These are phyloP conservation scores for Molothrus aeneus DNA, from an alignment of 2,797 vertebrate genomes.

Conservation along the genomic window DNA sequence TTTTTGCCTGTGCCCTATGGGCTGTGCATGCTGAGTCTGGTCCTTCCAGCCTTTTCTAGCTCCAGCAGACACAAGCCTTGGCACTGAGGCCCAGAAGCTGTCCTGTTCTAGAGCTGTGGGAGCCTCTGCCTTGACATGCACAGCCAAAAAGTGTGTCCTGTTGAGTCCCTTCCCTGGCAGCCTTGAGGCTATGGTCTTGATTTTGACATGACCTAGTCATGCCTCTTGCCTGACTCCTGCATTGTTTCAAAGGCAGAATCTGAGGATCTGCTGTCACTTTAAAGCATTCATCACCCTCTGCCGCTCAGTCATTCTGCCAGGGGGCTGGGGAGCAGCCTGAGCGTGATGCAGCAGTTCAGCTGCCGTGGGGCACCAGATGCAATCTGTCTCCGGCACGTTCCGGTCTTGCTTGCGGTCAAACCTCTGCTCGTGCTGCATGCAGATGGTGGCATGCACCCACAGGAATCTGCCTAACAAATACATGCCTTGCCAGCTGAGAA, in stretches of 20 bases:
- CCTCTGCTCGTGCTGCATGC: background rate
- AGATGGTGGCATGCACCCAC: background rate
- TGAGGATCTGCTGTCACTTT: background rate
- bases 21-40: conserved; percentile 46
- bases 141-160: background rate
- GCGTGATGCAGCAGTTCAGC: background rate
- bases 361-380: conserved; percentile 18
- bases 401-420: conserved; percentile 28
- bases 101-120: background rate
- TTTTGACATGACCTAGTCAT: background rate
- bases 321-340: background rate
- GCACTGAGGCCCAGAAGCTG: background rate
- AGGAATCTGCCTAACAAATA: background rate
- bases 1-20: background rate
- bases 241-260: background rate
- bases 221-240: background rate
- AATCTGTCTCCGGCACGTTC: conserved; percentile 25
- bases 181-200: background rate
- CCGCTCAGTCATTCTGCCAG: background rate
- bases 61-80: background rate
- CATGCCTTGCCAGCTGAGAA: background rate
- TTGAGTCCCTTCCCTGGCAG: background rate
- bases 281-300: background rate
- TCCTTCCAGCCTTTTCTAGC: background rate
- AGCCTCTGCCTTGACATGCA: fast-evolving